Conservation (phyloP, 35 echinoderm and acorn worm species). For the Stichopus chloronotus region DNA sequence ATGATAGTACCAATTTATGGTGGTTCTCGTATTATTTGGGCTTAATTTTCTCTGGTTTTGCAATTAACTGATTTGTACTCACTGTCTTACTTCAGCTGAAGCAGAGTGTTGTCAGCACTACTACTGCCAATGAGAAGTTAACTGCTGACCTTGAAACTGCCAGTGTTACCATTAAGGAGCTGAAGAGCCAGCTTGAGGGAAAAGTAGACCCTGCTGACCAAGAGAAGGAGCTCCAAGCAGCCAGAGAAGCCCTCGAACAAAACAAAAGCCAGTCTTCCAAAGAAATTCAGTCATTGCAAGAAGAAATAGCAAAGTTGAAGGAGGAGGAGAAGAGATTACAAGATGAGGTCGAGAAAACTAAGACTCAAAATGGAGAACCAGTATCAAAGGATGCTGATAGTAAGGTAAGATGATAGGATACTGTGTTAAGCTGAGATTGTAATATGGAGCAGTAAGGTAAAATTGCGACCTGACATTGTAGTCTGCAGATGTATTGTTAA, state of each 20-base stretch:
- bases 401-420: slow-evolving; percentile 16
- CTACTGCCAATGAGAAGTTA: slow-evolving; percentile 60
- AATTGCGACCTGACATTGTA: not conserved
- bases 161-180: slow-evolving; percentile 40
- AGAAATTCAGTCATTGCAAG: slow-evolving; percentile 11
- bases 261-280: slow-evolving; percentile 30
- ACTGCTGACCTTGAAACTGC: slow-evolving; percentile 62
- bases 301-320: slow-evolving; percentile 24
- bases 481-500: too few species aligned
- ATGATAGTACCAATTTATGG: too few species aligned
- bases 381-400: not conserved
- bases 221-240: slow-evolving; percentile 59
- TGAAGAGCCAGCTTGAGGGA: slow-evolving; percentile 1
- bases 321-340: slow-evolving; percentile 18
- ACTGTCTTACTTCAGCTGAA: slow-evolving; percentile 65
- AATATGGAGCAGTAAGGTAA: not conserved
- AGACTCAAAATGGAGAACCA: slow-evolving; percentile 9
- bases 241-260: slow-evolving; percentile 52
- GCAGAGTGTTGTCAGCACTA: slow-evolving; percentile 33
- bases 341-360: slow-evolving; percentile 24
- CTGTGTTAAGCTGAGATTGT: not conserved
- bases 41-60: too few species aligned
- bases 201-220: slow-evolving; percentile 16
- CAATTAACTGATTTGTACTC: not conserved
- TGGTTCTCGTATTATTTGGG: too few species aligned